Conservation (phyloP, 2,113 vertebrate species). For the Embiotoca jacksoni region DNA sequence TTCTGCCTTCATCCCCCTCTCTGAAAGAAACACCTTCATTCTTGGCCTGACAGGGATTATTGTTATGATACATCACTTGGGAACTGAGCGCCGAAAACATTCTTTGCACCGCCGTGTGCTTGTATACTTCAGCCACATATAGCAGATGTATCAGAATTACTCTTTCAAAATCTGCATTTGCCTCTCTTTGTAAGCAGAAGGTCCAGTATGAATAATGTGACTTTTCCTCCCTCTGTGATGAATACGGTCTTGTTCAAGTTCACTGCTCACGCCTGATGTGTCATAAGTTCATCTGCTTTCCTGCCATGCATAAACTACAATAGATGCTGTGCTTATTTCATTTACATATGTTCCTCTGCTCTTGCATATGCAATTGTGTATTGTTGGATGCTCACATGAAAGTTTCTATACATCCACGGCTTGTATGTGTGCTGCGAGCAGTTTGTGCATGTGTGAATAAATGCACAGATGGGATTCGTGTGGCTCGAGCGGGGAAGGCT, state of each 20-base stretch:
- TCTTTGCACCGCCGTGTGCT: constrained; percentile 37
- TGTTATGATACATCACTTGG: constrained; percentile 80
- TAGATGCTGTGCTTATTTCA: constrained; percentile 38
- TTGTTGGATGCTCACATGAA: constrained; percentile 41
- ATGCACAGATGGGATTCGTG: constrained; percentile 76
- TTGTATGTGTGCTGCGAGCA: constrained; percentile 32
- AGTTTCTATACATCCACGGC: constrained; percentile 17
- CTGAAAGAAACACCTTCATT: constrained; percentile 79
- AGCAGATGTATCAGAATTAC: constrained; percentile 15
- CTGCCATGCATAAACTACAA: constrained; percentile 44
- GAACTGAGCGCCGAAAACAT: constrained; percentile 62
- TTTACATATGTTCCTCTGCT: constrained; percentile 58
- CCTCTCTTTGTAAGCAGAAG: background rate
- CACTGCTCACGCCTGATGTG: constrained; percentile 23
- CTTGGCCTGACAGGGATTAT: constrained; percentile 80
- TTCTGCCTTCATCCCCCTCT: constrained; percentile 74
- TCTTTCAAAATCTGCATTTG: constrained; percentile 37
- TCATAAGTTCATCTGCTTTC: constrained; percentile 36
- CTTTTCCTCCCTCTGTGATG: constrained; percentile 3
- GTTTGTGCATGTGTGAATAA: constrained; percentile 66
- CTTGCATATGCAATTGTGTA: constrained; percentile 45
- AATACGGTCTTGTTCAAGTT: constrained; percentile 26
- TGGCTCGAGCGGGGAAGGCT: constrained; percentile 64
- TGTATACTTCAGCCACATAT: constrained; percentile 16
- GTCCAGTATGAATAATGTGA: background rate